Conservation (phyloP, 2,113 vertebrate species). For the Donacobius atricapilla region DNA sequence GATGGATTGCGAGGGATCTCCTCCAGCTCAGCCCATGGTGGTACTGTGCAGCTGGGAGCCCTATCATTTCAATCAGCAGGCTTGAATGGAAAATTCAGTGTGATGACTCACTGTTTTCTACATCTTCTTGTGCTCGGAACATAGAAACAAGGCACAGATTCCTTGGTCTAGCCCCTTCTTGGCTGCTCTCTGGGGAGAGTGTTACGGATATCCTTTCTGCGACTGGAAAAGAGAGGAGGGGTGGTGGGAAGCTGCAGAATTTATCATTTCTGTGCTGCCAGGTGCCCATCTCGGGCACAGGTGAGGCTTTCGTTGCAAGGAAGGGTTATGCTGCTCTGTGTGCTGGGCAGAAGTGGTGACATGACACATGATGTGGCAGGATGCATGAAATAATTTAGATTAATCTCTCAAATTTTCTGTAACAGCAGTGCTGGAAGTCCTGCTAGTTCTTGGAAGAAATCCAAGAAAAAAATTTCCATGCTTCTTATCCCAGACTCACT, state of each 20-base stretch:
- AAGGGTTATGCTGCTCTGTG: background rate
- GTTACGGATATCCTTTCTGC: background rate
- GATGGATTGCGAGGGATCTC: background rate
- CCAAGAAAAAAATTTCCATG: constrained; percentile 29
- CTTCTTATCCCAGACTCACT: background rate
- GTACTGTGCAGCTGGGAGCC: background rate
- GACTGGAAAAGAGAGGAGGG: background rate
- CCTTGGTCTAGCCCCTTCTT: background rate
- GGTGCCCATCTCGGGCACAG: background rate
- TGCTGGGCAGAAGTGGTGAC: background rate
- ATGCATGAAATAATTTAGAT: constrained; percentile 2
- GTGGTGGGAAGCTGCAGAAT: background rate
- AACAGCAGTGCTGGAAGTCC: background rate
- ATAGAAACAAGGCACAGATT: background rate
- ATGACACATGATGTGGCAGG: background rate
- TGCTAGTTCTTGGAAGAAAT: constrained; percentile 22
- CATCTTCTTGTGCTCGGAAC: background rate
- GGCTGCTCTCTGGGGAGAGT: background rate
- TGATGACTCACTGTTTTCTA: background rate
- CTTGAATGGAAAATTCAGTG: background rate
- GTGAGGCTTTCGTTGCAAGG: background rate
- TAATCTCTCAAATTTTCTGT: background rate
- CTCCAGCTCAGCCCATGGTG: background rate
- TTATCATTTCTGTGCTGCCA: rapidly evolving
- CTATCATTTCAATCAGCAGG: background rate